These are phyloP conservation scores for Buphagus erythrorhynchus DNA, from an alignment of 2,797 vertebrate species.

Conservation along the genomic window DNA sequence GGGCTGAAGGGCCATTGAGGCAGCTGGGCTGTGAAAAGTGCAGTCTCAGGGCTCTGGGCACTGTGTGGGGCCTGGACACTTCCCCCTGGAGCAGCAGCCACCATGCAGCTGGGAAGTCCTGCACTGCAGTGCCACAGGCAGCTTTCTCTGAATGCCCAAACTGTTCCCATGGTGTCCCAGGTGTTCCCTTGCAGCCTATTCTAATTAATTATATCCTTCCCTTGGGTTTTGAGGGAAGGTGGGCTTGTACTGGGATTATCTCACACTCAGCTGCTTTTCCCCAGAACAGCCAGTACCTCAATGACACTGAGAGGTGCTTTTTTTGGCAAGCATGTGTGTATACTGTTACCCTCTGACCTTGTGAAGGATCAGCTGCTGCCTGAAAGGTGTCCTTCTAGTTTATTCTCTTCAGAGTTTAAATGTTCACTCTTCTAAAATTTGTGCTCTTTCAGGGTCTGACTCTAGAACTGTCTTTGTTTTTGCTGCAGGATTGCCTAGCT, in stretches of 20 bases:
- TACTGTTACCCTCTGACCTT: neutral
- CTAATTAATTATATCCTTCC: neutral
- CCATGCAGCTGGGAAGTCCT: neutral
- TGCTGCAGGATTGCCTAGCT: neutral
- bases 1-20: neutral
- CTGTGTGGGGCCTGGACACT: neutral
- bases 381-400: neutral
- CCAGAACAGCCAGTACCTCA: neutral
- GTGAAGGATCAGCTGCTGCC: neutral
- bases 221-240: neutral
- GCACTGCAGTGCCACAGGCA: rapidly evolving
- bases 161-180: neutral
- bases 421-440: neutral
- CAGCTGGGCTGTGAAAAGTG: neutral
- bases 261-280: neutral
- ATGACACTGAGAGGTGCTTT: neutral
- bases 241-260: neutral
- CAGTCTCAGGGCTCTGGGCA: neutral
- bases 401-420: neutral
- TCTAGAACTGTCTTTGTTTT: neutral
- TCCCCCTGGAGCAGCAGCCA: neutral
- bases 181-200: neutral
- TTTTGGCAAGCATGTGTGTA: neutral
- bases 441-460: neutral
- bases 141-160: neutral